Conservation (phyloP, 2,888 invertebrate genomes). For the Ceramica pisi region DNA sequence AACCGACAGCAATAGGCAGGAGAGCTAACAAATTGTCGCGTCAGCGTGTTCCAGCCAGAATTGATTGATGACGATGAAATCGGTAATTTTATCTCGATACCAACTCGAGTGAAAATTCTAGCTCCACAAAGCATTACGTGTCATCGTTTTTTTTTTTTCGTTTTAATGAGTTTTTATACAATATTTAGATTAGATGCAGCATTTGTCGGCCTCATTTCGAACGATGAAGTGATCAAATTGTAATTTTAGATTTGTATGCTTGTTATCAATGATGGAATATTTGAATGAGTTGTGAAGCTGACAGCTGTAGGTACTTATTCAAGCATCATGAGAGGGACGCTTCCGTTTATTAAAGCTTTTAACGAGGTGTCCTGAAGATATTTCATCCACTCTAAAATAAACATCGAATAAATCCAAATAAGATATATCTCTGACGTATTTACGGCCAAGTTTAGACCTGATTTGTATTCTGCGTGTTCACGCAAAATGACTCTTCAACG, state of each 20-base stretch:
- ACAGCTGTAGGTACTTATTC: slow-evolving; percentile 37
- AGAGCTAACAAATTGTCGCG: slow-evolving; percentile 73
- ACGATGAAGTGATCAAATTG: slow-evolving; percentile 51
- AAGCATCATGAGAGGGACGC: slow-evolving; percentile 27
- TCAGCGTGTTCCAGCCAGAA: slow-evolving; percentile 68
- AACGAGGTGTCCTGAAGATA: slow-evolving; percentile 12
- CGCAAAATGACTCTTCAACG: slow-evolving; percentile 87
- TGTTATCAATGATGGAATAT: slow-evolving; percentile 45
- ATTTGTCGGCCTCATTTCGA: slow-evolving; percentile 39
- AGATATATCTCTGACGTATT: slow-evolving; percentile 76
- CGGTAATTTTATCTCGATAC: slow-evolving; percentile 76
- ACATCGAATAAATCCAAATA: slow-evolving; percentile 36
- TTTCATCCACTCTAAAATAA: slow-evolving; percentile 29
- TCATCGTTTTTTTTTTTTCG: slow-evolving; percentile 49
- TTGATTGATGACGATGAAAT: slow-evolving; percentile 81
- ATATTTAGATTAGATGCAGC: slow-evolving; percentile 50
- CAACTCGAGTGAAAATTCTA: slow-evolving; percentile 66
- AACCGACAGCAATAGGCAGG: slow-evolving; percentile 64
- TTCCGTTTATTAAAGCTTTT: slow-evolving; percentile 28
- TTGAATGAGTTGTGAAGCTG: slow-evolving; percentile 36
- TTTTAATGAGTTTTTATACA: slow-evolving; percentile 54
- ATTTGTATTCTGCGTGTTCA: slow-evolving; percentile 97
- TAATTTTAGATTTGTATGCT: slow-evolving; percentile 63
- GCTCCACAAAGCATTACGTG: slow-evolving; percentile 59
- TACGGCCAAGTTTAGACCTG: slow-evolving; percentile 85